A percentile compares a stretch with the other conserved stretches of the same genome.
Evolutionary conservation across 2,113 vertebrate genomes (phyloP).

Genomic region (Petroica traversi): DNA sequence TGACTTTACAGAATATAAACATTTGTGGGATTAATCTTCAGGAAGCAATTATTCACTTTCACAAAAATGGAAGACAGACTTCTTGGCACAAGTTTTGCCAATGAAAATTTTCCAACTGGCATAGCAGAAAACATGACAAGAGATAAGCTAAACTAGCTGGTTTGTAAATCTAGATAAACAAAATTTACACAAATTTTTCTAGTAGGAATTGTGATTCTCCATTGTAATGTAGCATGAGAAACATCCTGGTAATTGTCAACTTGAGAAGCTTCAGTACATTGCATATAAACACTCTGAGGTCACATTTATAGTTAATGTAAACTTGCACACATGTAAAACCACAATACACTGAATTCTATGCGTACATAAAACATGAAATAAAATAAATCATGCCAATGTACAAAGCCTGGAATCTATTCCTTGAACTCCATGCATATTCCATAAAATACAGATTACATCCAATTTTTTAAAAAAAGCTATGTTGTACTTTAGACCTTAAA

Average conservation of each 20-base stretch:
- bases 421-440: not conserved
- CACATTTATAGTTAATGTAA: not conserved
- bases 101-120: not conserved
- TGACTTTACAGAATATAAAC: not conserved
- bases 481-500: not conserved
- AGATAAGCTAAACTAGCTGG: not conserved
- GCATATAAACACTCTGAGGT: not conserved
- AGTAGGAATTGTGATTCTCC: not conserved
- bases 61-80: not conserved
- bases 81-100: not conserved
- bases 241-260: not conserved
- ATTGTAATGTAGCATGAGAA: not conserved
- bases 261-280: not conserved
- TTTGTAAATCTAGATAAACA: not conserved
- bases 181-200: not conserved
- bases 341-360: accelerated
- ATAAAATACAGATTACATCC: not conserved
- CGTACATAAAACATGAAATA: not conserved
- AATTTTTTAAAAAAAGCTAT: not conserved
- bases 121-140: not conserved
- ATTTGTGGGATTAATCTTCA: not conserved
- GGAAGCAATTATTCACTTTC: not conserved
- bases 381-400: not conserved
- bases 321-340: not conserved
- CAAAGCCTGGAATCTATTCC: not conserved